A percentile compares a stretch with the other conserved stretches of the same genome.
Evolutionary conservation across 2,888 invertebrate genomes (phyloP).

Genomic region (Drosophila mettleri): DNA sequence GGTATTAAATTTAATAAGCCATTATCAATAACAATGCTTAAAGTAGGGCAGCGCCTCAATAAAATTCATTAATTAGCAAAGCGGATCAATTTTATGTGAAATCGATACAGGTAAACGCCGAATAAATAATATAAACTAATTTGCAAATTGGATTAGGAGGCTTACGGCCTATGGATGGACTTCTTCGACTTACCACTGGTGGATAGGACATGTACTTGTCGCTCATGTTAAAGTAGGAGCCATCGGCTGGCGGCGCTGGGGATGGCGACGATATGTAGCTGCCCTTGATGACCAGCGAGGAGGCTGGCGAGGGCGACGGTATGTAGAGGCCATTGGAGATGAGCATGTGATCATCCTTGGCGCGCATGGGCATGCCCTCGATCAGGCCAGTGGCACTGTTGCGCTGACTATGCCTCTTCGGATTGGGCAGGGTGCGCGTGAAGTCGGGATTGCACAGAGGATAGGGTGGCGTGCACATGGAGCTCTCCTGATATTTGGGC

Average conservation of each 20-base stretch:
- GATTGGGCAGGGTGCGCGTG: constrained; percentile 83
- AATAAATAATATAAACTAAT: not conserved
- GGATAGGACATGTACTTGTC: constrained; percentile 84
- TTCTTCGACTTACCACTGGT: constrained; percentile 79
- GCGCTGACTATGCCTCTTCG: constrained; percentile 82
- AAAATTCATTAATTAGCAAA: not conserved
- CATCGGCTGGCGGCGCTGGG: constrained; percentile 83
- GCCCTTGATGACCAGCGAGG: constrained; percentile 83
- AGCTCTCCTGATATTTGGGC: constrained; percentile 83
- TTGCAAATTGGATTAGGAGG: too few relatives aligned
- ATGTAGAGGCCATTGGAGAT: constrained; percentile 83
- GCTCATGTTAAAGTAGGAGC: constrained; percentile 84
- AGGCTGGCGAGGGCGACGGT: constrained; percentile 83
- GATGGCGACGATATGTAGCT: constrained; percentile 84
- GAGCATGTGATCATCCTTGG: constrained; percentile 83
- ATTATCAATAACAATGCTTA: constrained; percentile 26
- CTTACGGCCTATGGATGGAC: too few relatives aligned
- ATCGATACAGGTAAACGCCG: not conserved
- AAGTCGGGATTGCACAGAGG: constrained; percentile 83
- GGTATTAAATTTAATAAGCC: constrained; percentile 42
- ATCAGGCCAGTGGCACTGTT: constrained; percentile 74
- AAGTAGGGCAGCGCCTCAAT: constrained; percentile 9
- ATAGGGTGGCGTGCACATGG: constrained; percentile 83
- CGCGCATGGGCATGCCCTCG: constrained; percentile 75
- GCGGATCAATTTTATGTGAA: not conserved